Base-by-base conservation (phyloP, 2,888 invertebrate genomes). In the Stenodera caucasica region DNA sequence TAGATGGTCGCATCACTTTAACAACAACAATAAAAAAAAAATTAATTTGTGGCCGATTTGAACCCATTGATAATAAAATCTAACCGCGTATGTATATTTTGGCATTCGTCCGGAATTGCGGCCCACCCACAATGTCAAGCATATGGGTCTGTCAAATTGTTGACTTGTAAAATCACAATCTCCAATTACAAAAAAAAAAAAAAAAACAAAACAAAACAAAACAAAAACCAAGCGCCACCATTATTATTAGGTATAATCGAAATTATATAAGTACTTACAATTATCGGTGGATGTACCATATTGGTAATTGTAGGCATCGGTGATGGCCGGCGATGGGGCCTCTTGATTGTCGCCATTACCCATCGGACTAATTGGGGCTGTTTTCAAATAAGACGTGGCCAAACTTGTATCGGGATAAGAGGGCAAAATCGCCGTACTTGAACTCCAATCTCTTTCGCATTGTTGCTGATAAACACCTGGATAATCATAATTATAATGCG, bases 321-420 rank as follows among this genome's bases (percentile, higher is more conserved):
- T 63, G 52, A 72, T 63, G 12, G 72, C 68, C n/a, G 80, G 78
- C 21, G 80, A 77, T 40, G 79, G 77, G 18, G 80, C 76, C 15
- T 78, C 72, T 50, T 74, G 74, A 29, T 77, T 77, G 37, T 77
- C 75, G 57, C 74, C 74, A 18, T 77, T 76, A 33, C 76, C 74
- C 64, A 79, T 74, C 8, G 81, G 81, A 67, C 81, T 81, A 51
- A 80, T 64, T n/a, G 80, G 78, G 23, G 80, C 73, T 21, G 40
- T 18, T 66, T 81, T 81, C 70, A 81, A 57, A 61, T 80, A 81
- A 45, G 72, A 68, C 55, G 72, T 72, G 3, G 74, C 63, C 18
- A 75, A 69, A 8, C 72, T 69, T 14, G 73, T 67, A 54, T 78
- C 78, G 8, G 76, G 69, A 63, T 79, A 79, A 2, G 77, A 65